These are phyloP conservation scores for Leptosomus discolor DNA, from an alignment of 2,113 vertebrate genomes.

Conservation along the genomic window DNA sequence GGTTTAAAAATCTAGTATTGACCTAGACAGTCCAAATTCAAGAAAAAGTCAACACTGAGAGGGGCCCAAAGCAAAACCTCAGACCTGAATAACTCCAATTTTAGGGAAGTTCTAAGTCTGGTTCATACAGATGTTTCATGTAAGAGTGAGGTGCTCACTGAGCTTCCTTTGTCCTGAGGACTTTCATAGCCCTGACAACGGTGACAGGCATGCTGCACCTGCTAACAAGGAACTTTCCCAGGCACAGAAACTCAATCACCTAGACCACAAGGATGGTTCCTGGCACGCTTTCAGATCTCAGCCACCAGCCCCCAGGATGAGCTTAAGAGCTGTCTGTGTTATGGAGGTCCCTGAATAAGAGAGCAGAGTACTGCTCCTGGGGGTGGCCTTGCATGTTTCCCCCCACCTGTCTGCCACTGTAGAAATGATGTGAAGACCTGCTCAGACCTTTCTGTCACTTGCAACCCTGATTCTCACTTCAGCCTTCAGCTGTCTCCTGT, in stretches of 20 bases:
- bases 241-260: not conserved
- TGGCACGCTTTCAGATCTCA: not conserved
- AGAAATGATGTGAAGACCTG: not conserved
- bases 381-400: not conserved
- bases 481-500: not conserved
- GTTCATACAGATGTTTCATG: not conserved
- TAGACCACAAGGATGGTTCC: not conserved
- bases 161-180: not conserved
- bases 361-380: not conserved
- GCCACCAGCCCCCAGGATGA: not conserved
- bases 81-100: not conserved
- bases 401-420: not conserved
- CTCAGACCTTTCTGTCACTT: not conserved
- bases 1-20: not conserved
- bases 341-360: not conserved
- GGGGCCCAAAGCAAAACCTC: not conserved
- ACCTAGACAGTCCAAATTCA: not conserved
- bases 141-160: not conserved
- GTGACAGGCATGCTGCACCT: not conserved
- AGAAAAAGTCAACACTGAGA: not conserved
- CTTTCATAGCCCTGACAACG: rapidly evolving
- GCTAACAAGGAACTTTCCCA: not conserved
- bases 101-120: not conserved
- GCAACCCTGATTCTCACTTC: not conserved
- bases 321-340: not conserved